Evolutionary conservation across 2,797 vertebrate genomes (phyloP), one percentile per base, ranked within the genome.

Genomic region (Carapus acus): DNA sequence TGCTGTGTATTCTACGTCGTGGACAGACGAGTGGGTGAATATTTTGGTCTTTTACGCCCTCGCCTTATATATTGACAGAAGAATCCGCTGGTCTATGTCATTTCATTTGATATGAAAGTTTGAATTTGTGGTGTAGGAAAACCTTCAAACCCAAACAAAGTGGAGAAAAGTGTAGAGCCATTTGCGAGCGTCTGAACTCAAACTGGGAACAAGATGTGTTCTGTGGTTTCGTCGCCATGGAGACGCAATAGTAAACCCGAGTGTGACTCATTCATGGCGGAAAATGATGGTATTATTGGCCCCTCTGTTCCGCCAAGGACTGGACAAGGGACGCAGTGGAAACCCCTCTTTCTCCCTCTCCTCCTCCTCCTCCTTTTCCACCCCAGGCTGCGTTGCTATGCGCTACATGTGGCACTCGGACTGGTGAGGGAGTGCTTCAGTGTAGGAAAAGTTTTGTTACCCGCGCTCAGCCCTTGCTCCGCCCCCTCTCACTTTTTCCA

Each of bases 301-400:
- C 75, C 65, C 46, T 67, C 42, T 54, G 54, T 2, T 23, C 14
- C 54, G 49, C 37, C 29, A 54, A 64, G 52, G 58, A 68, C 54
- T 54, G 63, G 68, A 72, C 39, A 40, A 19, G 18, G 43, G 39
- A 39, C 36, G n/a, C 48, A 36, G 21, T 71, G 70, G 66, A 77
- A 72, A 75, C 43, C 66, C 60, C n/a, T n/a, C n/a, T n/a, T n/a
- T n/a, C n/a, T n/a, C n/a, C n/a, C n/a, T n/a, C n/a, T n/a, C n/a
- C n/a, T n/a, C n/a, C n/a, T n/a, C n/a, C n/a, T n/a, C n/a, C n/a
- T n/a, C n/a, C n/a, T n/a, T 34, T 44, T 27, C 24, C 24, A 5
- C 41, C 59, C 75, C 65, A 19, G 20, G 24, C 65, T 31, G 6
- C 15, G 75, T 77, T 81, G 74, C 81, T 54, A 62, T 31, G 76